phyloP scores from a whole-genome alignment of 2,888 invertebrate species.

The Cephus spinipes region DNA sequence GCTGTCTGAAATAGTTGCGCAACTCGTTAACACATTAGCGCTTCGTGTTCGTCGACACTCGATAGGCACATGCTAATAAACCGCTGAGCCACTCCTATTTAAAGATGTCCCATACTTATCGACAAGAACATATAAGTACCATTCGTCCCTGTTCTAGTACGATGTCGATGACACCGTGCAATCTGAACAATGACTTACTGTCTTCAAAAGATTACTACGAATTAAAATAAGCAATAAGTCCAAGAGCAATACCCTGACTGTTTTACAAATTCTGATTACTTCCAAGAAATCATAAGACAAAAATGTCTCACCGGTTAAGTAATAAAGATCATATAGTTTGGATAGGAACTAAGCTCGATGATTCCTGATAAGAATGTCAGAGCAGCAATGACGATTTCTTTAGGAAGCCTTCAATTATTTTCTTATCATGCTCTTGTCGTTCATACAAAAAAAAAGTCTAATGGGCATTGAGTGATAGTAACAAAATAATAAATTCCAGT shows the following conservation, averaged over 20 bases:
- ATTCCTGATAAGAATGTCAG: not conserved
- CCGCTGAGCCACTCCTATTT: constrained; percentile 33
- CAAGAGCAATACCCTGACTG: not conserved
- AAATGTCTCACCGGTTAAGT: not conserved
- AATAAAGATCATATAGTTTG: not conserved
- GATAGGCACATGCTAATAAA: constrained; percentile 12
- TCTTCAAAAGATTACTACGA: not conserved
- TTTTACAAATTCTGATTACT: not conserved
- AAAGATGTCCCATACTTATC: constrained; percentile 29
- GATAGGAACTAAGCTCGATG: not conserved
- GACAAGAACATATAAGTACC: constrained; percentile 7
- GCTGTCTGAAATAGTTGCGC: constrained; percentile 61
- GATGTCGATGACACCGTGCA: not conserved
- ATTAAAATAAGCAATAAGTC: not conserved
- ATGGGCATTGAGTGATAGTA: not conserved
- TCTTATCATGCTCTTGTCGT: not conserved
- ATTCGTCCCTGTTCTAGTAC: not conserved
- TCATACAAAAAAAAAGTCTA: not conserved
- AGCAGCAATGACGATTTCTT: not conserved
- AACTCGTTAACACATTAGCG: constrained; percentile 30
- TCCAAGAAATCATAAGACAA: not conserved
- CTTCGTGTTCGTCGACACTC: constrained; percentile 16
- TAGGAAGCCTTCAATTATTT: not conserved
- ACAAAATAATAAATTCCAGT: not conserved
- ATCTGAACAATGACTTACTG: not conserved